Evolutionary conservation across 2,113 vertebrate species (phyloP), one percentile per base, ranked within the genome.

Genomic region (Xyliphius kryptos): DNA sequence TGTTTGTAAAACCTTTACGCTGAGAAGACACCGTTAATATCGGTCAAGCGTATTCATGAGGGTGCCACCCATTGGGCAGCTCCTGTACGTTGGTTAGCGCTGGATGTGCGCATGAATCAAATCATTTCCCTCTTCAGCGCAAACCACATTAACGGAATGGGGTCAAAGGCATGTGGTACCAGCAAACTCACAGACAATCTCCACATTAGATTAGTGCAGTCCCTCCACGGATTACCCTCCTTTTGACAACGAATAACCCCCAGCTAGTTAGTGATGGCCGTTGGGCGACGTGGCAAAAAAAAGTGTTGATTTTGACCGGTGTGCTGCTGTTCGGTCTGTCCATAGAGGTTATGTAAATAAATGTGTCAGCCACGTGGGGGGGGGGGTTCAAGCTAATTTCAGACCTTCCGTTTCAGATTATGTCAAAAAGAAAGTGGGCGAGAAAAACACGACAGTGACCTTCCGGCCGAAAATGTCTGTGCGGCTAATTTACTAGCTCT

Each of bases 131-230:
- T 56, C 56, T 53, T 56, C 41, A 63, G 56, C 63, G 38, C 66
- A 67, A 80, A 74, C 63, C 60, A 53, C 57, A 47, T 10, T 54
- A 78, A 78, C 76, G 76, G 76, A 80, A 80, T 78, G 78, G 66
- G 78, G 76, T 80, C 78, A 78, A 64, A 56, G 63, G 67, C 66
- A 54, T 61, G 60, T 48, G 77, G 72, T 78, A 74, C 66, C 60
- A 67, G 61, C 56, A 47, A 67, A 67, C 61, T 55, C 67, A 47
- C 56, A 69, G 63, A 73, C 68, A 71, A 73, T 60, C 64, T 67
- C 70, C 43, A 75, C 76, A 80, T 78, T 71, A 75, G 72, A 76
- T 76, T 78, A 78, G 74, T 70, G 66, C 56, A 74, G 65, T 60
- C 60, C 50, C 36, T 75, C 73, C 69, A 51, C 66, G 16, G 49